Conservation (phyloP, 2,797 vertebrate species). For the Ceyx erithaca region DNA sequence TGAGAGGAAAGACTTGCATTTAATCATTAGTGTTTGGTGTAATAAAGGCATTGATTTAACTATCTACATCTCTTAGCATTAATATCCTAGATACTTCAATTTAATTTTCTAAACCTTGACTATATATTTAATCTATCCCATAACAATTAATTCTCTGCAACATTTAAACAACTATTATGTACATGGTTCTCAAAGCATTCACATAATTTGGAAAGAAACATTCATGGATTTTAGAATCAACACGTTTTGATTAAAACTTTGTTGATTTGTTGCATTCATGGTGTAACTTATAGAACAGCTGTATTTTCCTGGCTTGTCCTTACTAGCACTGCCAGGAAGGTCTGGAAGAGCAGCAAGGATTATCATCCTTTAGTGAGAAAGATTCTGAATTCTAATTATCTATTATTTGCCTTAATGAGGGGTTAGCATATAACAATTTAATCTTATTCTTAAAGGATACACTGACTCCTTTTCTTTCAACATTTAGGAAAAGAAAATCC, state of each 20-base stretch:
- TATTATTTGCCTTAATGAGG: neutral
- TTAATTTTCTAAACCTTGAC: neutral
- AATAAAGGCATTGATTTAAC: neutral
- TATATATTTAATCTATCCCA: neutral
- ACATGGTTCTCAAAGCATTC: neutral
- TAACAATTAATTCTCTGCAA: neutral
- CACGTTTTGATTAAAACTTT: neutral
- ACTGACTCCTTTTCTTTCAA: neutral
- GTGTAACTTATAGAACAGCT: neutral
- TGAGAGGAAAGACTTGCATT: neutral
- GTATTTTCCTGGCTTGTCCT: neutral
- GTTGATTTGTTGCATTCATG: neutral
- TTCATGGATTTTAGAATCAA: neutral
- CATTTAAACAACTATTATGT: neutral
- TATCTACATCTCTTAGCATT: neutral
- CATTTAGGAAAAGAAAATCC: neutral
- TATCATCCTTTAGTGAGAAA: neutral
- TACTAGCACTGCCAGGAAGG: neutral
- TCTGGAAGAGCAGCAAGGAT: neutral
- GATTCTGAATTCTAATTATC: neutral
- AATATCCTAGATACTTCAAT: neutral
- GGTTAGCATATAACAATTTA: neutral
- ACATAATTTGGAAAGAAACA: neutral
- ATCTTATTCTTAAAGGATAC: neutral
- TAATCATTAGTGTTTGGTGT: neutral